Base-by-base conservation (phyloP, 1,140 invertebrate species). In the Aphaenogaster ashmeadi region DNA sequence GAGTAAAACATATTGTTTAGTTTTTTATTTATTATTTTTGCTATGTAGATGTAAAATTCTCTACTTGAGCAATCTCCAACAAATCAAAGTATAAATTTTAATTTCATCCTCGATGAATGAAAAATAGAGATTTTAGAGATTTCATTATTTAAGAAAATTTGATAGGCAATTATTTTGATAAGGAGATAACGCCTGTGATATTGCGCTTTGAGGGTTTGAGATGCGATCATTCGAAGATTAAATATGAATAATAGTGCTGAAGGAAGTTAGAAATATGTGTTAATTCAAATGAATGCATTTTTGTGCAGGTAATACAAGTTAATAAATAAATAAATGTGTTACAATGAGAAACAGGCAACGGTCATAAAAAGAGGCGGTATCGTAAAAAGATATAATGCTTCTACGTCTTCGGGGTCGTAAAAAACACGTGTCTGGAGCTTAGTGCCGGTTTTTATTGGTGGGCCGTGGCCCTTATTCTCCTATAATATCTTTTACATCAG, bases 311-410 rank as follows among this genome's bases (percentile, higher is more conserved):
- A 13, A 54, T 77, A 21, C 8, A 66, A 79, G 5, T 33, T 27
- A 69, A 56, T 56, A 72, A 72, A n/a, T 38, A 27, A 33, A 11
- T n/a, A 7, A 27, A 27, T 27, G 5, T 2, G 4, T 7, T n/a
- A 21, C 9, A 36, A 60, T 33, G 11, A 52, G 33, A 71, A 21
- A 60, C 3, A 52, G 13, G 27, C 3, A 6, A 64, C 27, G 52
- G 58, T 60, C 13, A 36, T 47, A 21, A 60, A 36, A 47, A 60
- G 13, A 3, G 6, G 21, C 11, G 2, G 1, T 71, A 21, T 83
- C 41, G 15, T 72, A 75, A 62, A 72, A 84, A 75, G n/a, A 54
- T 33, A 15, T 81, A 41, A 75, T 58, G 27, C 38, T 83, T 74
- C 18, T 47, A 74, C 9, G 11, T 33, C 21, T 84, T 50, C 1